phyloP scores from a whole-genome alignment of 2,113 vertebrate genomes.

The Chiloscyllium plagiosum region DNA sequence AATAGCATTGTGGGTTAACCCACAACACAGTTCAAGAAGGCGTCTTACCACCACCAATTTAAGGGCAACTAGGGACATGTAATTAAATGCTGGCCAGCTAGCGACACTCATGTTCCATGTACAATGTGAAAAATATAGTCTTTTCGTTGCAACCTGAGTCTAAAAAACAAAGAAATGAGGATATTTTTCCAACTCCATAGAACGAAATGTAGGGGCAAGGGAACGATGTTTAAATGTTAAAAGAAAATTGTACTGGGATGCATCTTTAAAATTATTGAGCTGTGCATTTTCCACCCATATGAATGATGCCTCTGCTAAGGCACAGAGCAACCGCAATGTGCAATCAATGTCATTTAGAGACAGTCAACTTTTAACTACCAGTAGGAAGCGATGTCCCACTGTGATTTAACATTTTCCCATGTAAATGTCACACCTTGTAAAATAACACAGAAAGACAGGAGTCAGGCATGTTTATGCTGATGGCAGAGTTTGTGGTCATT shows the following conservation, averaged over 20 bases:
- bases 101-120: too few species aligned
- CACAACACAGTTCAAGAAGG: too few species aligned
- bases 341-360: not conserved
- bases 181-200: not conserved
- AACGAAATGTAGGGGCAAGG: not conserved
- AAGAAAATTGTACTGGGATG: not conserved
- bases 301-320: not conserved
- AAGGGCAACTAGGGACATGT: too few species aligned
- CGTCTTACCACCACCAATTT: too few species aligned
- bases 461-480: not conserved
- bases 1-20: too few species aligned
- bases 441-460: not conserved
- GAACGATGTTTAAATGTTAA: not conserved
- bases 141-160: not conserved
- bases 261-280: not conserved
- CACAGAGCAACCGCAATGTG: not conserved
- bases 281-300: not conserved
- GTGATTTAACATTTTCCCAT: slow-evolving; percentile 19
- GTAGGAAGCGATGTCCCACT: not conserved
- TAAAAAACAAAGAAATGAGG: not conserved
- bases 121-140: not conserved
- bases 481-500: not conserved
- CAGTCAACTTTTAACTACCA: not conserved
- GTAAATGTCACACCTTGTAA: slow-evolving; percentile 11
- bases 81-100: too few species aligned